A percentile compares a stretch with the other conserved stretches of the same genome.
Conservation (phyloP, 2,113 vertebrate genomes). For the Chrysochloris asiatica region DNA sequence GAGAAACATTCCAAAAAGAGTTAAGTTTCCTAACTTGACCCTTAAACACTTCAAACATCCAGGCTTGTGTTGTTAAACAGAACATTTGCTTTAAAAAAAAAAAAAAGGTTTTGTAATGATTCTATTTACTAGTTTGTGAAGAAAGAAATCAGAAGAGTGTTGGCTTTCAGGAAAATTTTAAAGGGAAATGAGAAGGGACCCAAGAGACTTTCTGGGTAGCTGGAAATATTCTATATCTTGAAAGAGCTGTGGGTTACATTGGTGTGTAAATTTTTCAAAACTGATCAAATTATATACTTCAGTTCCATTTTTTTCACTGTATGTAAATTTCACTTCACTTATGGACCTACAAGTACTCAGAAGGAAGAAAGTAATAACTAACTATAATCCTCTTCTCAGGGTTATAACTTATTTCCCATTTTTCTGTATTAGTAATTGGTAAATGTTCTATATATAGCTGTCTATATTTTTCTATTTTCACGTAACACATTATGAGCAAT, state of each 20-base stretch:
- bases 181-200: neutral
- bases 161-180: neutral
- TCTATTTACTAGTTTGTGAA: neutral
- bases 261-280: constrained; percentile 15
- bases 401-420: neutral
- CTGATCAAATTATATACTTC: neutral
- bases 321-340: neutral
- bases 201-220: neutral
- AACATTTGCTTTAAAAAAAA: neutral
- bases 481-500: neutral
- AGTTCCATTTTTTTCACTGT: neutral
- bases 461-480: neutral
- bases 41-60: neutral
- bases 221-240: neutral
- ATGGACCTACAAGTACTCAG: neutral
- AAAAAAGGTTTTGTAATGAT: constrained; percentile 37
- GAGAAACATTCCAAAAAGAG: neutral
- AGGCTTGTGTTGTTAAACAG: neutral
- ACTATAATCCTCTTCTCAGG: neutral
- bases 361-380: constrained; percentile 13
- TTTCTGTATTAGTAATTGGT: neutral
- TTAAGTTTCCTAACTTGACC: constrained; percentile 19
- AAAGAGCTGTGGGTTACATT: neutral
- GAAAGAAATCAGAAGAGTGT: neutral
- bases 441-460: neutral